Conservation (phyloP, 2,797 vertebrate genomes). For the Chloroceryle amazona region DNA sequence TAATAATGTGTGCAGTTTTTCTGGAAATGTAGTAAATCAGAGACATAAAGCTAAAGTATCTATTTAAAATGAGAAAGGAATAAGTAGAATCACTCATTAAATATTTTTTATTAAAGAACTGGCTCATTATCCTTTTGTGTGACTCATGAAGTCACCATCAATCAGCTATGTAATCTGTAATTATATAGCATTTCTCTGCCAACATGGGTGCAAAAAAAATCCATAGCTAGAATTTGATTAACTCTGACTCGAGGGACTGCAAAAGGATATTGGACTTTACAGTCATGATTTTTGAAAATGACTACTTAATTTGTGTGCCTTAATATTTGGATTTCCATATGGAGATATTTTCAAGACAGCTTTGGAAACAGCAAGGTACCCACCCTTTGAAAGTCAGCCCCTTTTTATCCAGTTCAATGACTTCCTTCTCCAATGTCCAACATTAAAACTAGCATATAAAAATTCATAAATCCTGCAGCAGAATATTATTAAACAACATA, state of each 20-base stretch:
- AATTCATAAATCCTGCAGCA: not conserved
- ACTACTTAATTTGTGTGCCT: not conserved
- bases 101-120: slow-evolving; percentile 30
- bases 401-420: not conserved
- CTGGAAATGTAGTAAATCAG: not conserved
- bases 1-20: not conserved
- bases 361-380: not conserved
- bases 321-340: not conserved
- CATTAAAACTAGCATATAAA: not conserved
- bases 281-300: not conserved
- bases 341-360: not conserved
- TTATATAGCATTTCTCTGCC: not conserved
- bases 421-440: not conserved
- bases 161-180: not conserved
- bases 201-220: not conserved
- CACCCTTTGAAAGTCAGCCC: not conserved
- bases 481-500: not conserved
- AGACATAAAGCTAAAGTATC: not conserved
- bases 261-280: not conserved
- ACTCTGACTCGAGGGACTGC: not conserved
- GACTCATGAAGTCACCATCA: slow-evolving; percentile 32
- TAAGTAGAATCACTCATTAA: slow-evolving; percentile 23
- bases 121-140: slow-evolving; percentile 20
- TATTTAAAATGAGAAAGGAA: not conserved
- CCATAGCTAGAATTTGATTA: slow-evolving; percentile 3